A percentile compares a stretch with the other conserved stretches of the same genome.
phyloP scores from a whole-genome alignment of 2,113 vertebrate genomes.

The Zapus hudsonius region DNA sequence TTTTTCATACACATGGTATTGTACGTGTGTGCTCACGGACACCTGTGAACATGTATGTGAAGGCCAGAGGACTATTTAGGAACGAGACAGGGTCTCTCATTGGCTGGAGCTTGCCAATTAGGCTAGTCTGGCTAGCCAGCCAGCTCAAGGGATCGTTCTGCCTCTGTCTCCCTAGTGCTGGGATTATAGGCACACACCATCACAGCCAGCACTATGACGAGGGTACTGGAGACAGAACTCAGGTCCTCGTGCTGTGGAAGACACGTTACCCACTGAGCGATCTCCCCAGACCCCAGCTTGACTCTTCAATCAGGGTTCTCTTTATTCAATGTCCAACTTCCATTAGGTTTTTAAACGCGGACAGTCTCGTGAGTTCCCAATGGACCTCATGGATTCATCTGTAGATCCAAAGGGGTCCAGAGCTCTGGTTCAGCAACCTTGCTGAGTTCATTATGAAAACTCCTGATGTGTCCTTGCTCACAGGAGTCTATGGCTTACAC shows the following conservation, averaged over 20 bases:
- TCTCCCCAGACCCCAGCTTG: background rate
- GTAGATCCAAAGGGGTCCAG: background rate
- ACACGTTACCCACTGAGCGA: too few relatives aligned
- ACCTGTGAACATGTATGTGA: too few relatives aligned
- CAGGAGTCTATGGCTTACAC: background rate
- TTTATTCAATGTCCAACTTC: background rate
- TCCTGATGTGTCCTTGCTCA: background rate
- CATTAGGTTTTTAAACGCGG: background rate
- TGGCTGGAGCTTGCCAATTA: too few relatives aligned
- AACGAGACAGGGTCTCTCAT: background rate
- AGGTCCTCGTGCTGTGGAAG: too few relatives aligned
- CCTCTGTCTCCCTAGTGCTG: background rate
- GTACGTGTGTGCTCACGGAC: too few relatives aligned
- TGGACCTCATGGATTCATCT: background rate
- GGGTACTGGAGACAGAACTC: too few relatives aligned
- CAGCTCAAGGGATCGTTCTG: background rate
- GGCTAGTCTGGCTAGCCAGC: too few relatives aligned
- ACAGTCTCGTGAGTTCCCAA: background rate
- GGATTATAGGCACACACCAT: background rate
- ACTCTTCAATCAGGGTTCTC: conserved; percentile 4
- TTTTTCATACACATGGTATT: too few relatives aligned
- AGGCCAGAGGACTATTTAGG: too few relatives aligned
- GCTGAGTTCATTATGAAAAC: background rate
- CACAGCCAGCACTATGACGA: too few relatives aligned
- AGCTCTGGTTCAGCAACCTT: background rate